Percentiles rank a stretch among this genome's conserved stretches.
Evolutionary conservation across 2,113 vertebrate genomes (phyloP).

Genomic region (Xenus cinereus): DNA sequence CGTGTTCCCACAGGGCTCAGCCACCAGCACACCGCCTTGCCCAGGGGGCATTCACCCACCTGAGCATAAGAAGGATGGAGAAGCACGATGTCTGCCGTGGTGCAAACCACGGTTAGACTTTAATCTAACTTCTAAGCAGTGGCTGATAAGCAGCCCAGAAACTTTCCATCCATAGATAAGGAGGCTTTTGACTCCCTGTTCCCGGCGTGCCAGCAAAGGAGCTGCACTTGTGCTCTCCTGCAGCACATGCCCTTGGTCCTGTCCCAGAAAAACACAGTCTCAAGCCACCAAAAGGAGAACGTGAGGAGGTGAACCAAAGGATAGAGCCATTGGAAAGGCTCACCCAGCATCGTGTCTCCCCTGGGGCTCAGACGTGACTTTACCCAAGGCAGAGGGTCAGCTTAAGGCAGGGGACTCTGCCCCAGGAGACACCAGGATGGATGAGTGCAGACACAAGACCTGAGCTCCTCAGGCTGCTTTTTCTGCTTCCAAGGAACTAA

Average conservation of each 20-base stretch:
- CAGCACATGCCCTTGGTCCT: background rate
- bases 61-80: background rate
- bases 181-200: background rate
- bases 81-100: background rate
- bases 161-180: slow-evolving; percentile 52
- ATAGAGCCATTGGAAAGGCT: background rate
- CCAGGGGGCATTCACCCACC: background rate
- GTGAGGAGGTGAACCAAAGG: background rate
- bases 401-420: background rate
- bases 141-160: slow-evolving; percentile 44
- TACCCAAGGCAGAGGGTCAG: background rate
- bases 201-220: background rate
- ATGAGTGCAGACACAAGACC: background rate
- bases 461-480: background rate
- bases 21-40: background rate
- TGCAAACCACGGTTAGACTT: background rate
- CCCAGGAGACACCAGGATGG: background rate
- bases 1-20: background rate
- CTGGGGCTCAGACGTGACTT: background rate
- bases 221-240: background rate
- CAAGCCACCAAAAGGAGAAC: background rate
- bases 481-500: background rate
- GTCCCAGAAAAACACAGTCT: background rate
- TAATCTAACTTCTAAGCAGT: background rate
- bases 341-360: background rate